Evolutionary conservation across 2,113 vertebrate species (phyloP).

Genomic region (Brachypteracias leptosomus): DNA sequence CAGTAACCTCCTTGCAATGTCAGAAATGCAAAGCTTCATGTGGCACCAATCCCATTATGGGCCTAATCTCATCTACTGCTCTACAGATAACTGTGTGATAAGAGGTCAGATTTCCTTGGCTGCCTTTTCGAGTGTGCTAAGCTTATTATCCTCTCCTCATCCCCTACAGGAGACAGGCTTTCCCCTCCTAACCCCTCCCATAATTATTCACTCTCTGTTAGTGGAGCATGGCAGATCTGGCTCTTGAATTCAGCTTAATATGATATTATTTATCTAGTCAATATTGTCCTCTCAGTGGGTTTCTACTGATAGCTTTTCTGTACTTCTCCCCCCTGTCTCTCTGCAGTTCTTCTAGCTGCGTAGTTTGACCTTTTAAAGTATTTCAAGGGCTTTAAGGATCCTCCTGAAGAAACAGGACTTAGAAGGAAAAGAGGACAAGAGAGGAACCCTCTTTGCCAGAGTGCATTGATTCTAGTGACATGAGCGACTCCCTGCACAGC

Average conservation of each 20-base stretch:
- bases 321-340: not conserved
- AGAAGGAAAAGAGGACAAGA: not conserved
- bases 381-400: not conserved
- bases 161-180: not conserved
- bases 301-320: not conserved
- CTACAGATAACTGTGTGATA: not conserved
- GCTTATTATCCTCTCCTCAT: not conserved
- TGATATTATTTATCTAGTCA: slow-evolving; percentile 5
- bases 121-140: not conserved
- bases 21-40: slow-evolving; percentile 18
- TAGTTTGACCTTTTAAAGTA: not conserved
- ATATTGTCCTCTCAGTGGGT: not conserved
- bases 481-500: not conserved
- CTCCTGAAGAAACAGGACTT: not conserved
- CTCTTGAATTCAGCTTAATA: not conserved
- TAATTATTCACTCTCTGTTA: slow-evolving; percentile 1
- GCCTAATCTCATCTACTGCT: not conserved
- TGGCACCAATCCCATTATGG: not conserved
- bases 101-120: not conserved
- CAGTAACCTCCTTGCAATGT: not conserved
- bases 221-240: not conserved
- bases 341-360: not conserved
- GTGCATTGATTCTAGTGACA: not conserved
- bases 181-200: not conserved
- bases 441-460: not conserved